Evolutionary conservation across 2,888 invertebrate genomes (phyloP).

Genomic region (Eupithecia abbreviata): DNA sequence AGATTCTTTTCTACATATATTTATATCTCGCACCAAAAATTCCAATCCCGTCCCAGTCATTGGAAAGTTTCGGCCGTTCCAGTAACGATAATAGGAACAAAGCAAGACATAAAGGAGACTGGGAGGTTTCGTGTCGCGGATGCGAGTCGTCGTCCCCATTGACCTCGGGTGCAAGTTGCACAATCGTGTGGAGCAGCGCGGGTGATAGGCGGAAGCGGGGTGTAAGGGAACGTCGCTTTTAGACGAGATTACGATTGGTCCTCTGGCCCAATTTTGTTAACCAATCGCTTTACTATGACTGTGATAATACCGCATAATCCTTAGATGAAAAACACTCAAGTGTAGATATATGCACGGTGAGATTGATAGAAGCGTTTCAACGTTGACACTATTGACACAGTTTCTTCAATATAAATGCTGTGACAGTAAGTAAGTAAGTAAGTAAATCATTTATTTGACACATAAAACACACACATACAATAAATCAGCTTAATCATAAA

Average conservation of each 20-base stretch:
- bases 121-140: conserved; percentile 38
- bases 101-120: conserved; percentile 52
- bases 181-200: conserved; percentile 45
- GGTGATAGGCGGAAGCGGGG: conserved; percentile 20
- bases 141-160: conserved; percentile 69
- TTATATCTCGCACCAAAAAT: conserved; percentile 22
- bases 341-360: background rate
- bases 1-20: background rate
- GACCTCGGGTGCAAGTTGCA: conserved; percentile 59
- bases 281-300: background rate
- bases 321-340: background rate
- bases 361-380: background rate
- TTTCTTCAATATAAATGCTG: background rate
- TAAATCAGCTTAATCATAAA: too few species aligned
- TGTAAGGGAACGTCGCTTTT: background rate
- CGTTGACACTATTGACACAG: background rate
- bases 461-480: too few species aligned
- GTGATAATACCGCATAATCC: background rate
- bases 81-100: conserved; percentile 57
- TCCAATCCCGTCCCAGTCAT: conserved; percentile 33
- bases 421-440: background rate
- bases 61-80: conserved; percentile 48
- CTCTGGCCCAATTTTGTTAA: background rate
- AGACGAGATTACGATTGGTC: background rate
- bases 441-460: too few species aligned